Evolutionary conservation across 2,113 vertebrate species (phyloP).

Genomic region (Triplophysa dalaica): DNA sequence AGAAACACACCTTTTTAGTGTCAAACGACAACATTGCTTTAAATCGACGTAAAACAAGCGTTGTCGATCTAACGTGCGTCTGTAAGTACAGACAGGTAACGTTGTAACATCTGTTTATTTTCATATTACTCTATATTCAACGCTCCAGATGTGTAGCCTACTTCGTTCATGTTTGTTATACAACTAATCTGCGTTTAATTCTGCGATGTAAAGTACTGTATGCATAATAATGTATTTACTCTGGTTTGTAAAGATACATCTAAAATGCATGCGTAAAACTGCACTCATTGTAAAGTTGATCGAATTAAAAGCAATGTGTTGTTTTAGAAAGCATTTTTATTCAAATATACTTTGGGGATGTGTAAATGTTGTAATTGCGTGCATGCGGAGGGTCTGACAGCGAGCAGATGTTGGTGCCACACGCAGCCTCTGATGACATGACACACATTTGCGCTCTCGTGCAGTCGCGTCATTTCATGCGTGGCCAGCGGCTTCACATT

Average conservation of each 20-base stretch:
- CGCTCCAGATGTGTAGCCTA: conserved; percentile 44
- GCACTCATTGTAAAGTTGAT: background rate
- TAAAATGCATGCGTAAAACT: background rate
- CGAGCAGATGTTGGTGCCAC: conserved; percentile 2
- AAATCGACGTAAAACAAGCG: background rate
- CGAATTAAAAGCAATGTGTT: background rate
- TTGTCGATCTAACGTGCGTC: background rate
- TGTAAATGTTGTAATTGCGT: background rate
- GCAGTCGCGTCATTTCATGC: conserved; percentile 10
- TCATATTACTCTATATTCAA: background rate
- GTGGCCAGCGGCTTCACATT: conserved; percentile 12
- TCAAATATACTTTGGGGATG: background rate
- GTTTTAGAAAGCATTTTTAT: background rate
- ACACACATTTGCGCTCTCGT: background rate
- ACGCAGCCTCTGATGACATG: conserved; percentile 8
- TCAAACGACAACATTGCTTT: background rate
- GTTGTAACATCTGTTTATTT: background rate
- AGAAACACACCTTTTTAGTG: background rate
- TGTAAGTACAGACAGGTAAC: background rate
- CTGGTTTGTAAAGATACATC: background rate
- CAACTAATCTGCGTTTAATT: background rate
- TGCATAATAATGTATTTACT: background rate
- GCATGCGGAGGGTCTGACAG: background rate
- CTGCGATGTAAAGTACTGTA: too few species aligned
- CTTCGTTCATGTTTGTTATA: conserved; percentile 16